A percentile compares a stretch with the other conserved stretches of the same genome.
Evolutionary conservation across 2,113 vertebrate genomes (phyloP).

Genomic region (Atractosteus spatula): DNA sequence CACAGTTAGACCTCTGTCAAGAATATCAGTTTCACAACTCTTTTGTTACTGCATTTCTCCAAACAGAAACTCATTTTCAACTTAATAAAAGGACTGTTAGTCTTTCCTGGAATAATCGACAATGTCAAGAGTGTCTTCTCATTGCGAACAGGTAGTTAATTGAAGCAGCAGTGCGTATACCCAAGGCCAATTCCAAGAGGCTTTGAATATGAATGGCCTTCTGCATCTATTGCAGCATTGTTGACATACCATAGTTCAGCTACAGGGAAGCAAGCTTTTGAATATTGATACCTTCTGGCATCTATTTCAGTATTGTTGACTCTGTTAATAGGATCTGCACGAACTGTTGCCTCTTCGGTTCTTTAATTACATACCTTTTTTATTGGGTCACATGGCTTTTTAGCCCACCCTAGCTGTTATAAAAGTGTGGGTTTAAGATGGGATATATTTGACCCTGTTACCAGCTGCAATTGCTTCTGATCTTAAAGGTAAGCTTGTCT

Average conservation of each 20-base stretch:
- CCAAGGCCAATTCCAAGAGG: not conserved
- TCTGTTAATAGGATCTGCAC: not conserved
- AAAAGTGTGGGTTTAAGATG: not conserved
- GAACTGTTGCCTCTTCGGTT: not conserved
- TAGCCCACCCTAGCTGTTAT: not conserved
- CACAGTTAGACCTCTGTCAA: not conserved
- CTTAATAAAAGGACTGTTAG: too few species aligned
- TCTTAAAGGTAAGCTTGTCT: constrained; percentile 2
- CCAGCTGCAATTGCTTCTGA: not conserved
- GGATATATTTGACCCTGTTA: not conserved
- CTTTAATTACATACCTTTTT: constrained; percentile 4
- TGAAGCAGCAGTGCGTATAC: constrained; percentile 9
- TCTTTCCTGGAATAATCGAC: too few species aligned
- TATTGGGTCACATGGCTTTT: constrained; percentile 3
- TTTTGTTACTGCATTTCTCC: too few species aligned
- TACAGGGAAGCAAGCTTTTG: constrained; percentile 2
- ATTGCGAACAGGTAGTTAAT: not conserved
- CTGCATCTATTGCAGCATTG: not conserved
- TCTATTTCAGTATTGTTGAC: constrained; percentile 18
- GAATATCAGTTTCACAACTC: not conserved
- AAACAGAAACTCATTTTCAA: too few species aligned
- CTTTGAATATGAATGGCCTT: constrained; percentile 2
- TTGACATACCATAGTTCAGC: not conserved
- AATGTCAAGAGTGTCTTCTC: too few species aligned
- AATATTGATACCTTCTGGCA: constrained; percentile 6